Percentiles rank a stretch among this genome's conserved stretches.
Evolutionary conservation across 2,888 invertebrate genomes (phyloP).

Genomic region (Tuberolachnus salignus): DNA sequence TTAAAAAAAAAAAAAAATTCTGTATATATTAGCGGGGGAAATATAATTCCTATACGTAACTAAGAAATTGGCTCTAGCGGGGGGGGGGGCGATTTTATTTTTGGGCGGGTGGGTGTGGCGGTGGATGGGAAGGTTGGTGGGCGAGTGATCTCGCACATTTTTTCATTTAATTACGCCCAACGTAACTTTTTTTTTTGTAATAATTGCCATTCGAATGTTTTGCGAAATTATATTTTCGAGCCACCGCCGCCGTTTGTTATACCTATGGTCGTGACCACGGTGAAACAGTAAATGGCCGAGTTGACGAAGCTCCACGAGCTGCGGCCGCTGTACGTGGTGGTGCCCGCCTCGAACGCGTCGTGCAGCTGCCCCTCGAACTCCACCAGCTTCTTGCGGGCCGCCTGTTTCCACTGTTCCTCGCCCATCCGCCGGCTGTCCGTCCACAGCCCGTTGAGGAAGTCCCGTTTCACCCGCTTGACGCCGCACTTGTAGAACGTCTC

Average conservation of each 20-base stretch:
- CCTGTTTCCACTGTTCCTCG: constrained; percentile 88
- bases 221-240: no score
- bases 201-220: no score
- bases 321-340: constrained; percentile 82
- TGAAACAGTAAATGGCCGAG: constrained; percentile 83
- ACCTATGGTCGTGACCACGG: constrained; percentile 89
- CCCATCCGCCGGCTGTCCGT: constrained; percentile 74
- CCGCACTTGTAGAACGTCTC: constrained; percentile 88
- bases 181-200: no score
- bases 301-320: constrained; percentile 88
- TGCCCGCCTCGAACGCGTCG: constrained; percentile 81
- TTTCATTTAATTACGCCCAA: no score
- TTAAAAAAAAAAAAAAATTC: no score
- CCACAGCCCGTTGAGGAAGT: constrained; percentile 85
- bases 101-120: no score
- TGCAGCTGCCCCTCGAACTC: constrained; percentile 87
- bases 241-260: constrained; percentile 63
- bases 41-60: no score
- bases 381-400: constrained; percentile 79
- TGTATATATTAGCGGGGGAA: no score
- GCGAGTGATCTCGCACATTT: no score
- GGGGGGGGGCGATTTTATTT: no score
- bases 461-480: constrained; percentile 82
- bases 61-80: no score
- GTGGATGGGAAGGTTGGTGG: no score